phyloP scores from a whole-genome alignment of 2,113 vertebrate species.

The Callopanchax toddi region DNA sequence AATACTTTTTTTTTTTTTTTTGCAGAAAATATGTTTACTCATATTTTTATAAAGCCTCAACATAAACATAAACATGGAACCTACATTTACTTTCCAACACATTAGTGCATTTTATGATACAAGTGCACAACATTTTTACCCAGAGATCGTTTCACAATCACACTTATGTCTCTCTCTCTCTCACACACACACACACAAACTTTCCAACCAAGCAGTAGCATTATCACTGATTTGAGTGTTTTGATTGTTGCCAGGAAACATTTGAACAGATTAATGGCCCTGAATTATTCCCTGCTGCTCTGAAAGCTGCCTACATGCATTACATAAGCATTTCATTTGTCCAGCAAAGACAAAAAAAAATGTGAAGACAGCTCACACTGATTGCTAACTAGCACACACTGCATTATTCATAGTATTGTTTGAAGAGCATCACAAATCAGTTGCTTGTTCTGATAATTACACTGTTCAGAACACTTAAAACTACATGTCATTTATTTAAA shows the following conservation, averaged over 20 bases:
- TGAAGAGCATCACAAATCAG: conserved; percentile 7
- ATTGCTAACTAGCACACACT: conserved; percentile 23
- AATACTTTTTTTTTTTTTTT: no score
- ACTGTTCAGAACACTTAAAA: background rate
- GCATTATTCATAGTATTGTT: conserved; percentile 17
- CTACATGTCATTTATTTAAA: background rate
- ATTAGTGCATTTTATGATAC: no score
- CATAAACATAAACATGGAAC: no score
- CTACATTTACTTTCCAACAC: no score
- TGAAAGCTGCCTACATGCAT: conserved; percentile 25
- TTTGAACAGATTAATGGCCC: conserved; percentile 53
- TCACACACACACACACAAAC: no score
- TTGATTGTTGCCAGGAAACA: conserved; percentile 54
- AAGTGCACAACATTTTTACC: background rate
- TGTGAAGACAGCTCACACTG: conserved; percentile 19
- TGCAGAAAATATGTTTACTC: no score
- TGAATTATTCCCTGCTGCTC: conserved; percentile 37
- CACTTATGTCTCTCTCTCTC: background rate
- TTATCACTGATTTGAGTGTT: conserved; percentile 26
- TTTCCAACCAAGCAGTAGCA: background rate
- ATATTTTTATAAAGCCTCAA: no score
- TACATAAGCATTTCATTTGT: conserved; percentile 44
- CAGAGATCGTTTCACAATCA: no score
- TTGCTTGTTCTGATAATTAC: background rate
- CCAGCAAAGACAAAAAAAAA: conserved; percentile 24